These are phyloP conservation scores for Drosophila arizonae DNA, from an alignment of 1,140 invertebrate species.

Conservation along the genomic window DNA sequence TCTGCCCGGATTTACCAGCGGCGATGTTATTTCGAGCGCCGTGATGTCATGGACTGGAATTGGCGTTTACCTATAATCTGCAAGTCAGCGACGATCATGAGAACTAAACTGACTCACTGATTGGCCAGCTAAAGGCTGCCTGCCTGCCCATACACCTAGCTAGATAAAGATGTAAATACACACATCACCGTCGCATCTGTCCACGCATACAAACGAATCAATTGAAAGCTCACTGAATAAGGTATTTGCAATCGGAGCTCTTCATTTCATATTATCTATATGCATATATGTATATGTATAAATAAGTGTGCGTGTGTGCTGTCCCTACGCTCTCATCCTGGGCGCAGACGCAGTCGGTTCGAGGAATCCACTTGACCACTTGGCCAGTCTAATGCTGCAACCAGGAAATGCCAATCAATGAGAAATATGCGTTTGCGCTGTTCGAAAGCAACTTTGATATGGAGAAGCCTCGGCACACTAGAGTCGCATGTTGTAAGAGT, in stretches of 20 bases:
- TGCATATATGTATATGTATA: background rate
- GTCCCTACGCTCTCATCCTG: conserved; percentile 50
- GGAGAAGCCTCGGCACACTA: conserved; percentile 15
- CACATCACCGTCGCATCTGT: background rate
- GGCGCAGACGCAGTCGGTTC: conserved; percentile 44
- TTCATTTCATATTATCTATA: background rate
- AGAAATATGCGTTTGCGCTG: conserved; percentile 67
- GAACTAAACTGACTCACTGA: conserved; percentile 51
- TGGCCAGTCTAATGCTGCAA: conserved; percentile 74
- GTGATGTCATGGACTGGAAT: conserved; percentile 63
- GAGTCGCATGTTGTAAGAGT: conserved; percentile 29
- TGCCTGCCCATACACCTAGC: background rate
- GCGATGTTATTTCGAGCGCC: conserved; percentile 50
- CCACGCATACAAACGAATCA: conserved; percentile 1
- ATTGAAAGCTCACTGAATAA: conserved; percentile 33
- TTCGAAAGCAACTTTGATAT: conserved; percentile 30
- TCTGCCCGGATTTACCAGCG: conserved; percentile 58
- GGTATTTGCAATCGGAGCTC: conserved; percentile 1
- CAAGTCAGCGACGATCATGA: conserved; percentile 67
- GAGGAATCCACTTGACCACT: conserved; percentile 80
- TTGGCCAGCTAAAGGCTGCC: conserved; percentile 31
- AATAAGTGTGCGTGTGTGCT: background rate
- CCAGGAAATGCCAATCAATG: conserved; percentile 82
- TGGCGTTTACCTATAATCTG: conserved; percentile 54
- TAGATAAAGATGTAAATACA: conserved; percentile 32